These are phyloP conservation scores for Lerema accius DNA, from an alignment of 1,140 invertebrate genomes.

Conservation along the genomic window DNA sequence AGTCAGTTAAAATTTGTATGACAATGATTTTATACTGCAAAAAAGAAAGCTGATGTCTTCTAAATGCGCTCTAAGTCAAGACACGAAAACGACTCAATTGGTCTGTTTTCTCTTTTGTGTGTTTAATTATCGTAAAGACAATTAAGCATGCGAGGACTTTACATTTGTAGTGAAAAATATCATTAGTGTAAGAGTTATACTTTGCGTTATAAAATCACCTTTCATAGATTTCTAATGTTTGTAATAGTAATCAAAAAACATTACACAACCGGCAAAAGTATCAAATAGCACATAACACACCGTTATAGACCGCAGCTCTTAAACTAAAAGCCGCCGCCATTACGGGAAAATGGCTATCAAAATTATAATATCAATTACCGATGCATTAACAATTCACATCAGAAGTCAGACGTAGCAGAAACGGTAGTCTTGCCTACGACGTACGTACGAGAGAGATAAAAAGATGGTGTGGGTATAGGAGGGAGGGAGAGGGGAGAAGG, in stretches of 20 bases:
- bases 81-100: too few relatives aligned
- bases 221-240: background rate
- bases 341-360: slow-evolving; percentile 63
- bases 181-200: too few relatives aligned
- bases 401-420: slow-evolving; percentile 73
- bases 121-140: too few relatives aligned
- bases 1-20: too few relatives aligned
- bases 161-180: too few relatives aligned
- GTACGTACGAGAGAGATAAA: slow-evolving; percentile 40
- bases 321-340: slow-evolving; percentile 44
- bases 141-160: too few relatives aligned
- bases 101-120: too few relatives aligned
- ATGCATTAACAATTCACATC: slow-evolving; percentile 81
- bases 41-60: too few relatives aligned
- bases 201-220: background rate
- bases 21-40: too few relatives aligned
- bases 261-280: slow-evolving; percentile 17
- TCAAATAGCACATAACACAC: slow-evolving; percentile 30
- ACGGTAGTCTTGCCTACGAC: slow-evolving; percentile 64
- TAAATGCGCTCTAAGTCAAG: too few relatives aligned
- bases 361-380: slow-evolving; percentile 82
- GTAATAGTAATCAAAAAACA: slow-evolving; percentile 1
- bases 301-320: slow-evolving; percentile 34
- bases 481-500: slow-evolving; percentile 56
- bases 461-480: slow-evolving; percentile 46